Evolutionary conservation across 2,888 invertebrate species (phyloP), one percentile per base, ranked within the genome.

Genomic region (Cerastis leucographa): DNA sequence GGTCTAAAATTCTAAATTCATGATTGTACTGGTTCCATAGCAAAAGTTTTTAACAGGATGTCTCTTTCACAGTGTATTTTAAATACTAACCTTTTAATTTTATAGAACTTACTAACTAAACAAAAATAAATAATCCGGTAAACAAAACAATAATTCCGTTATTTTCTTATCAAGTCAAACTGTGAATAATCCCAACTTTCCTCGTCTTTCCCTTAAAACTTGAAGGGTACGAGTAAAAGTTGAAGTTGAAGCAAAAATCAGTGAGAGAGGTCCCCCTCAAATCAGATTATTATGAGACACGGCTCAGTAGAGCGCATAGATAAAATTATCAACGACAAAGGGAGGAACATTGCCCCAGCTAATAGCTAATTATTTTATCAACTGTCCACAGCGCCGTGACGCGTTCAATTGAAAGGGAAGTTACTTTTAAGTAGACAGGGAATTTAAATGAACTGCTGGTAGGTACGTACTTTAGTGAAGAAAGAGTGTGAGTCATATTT

Each of bases 261-360:
- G 83, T 76, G 69, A 79, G 80, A 76, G 79, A 76, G 76, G 75
- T 74, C 73, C 88, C 90, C 91, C 89, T 87, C 88, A 91, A 92
- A 94, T 93, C 91, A 92, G 93, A 94, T 95, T 94, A 95, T 94
- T 92, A 93, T 92, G 93, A 93, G 92, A 91, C 91, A 90, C 93
- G 90, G 92, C 86, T 91, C 94, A 94, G 86, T 90, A 93, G 93
- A 94, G 93, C 94, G 94, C 83, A 93, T 91, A 95, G 96, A 96
- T 96, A 96, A 95, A 92, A 94, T 95, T 94, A 94, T 91, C 91
- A 88, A 90, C 87, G 90, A 94, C 95, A 95, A 95, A 95, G 95
- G 93, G 92, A 89, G 80, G 83, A 89, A 89, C 88, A 90, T 90
- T 88, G 90, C 89, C 91, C 91, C 89, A 85, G 87, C 87, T 90